Conservation (phyloP, 1,140 invertebrate species). For the Bombus waltoni region DNA sequence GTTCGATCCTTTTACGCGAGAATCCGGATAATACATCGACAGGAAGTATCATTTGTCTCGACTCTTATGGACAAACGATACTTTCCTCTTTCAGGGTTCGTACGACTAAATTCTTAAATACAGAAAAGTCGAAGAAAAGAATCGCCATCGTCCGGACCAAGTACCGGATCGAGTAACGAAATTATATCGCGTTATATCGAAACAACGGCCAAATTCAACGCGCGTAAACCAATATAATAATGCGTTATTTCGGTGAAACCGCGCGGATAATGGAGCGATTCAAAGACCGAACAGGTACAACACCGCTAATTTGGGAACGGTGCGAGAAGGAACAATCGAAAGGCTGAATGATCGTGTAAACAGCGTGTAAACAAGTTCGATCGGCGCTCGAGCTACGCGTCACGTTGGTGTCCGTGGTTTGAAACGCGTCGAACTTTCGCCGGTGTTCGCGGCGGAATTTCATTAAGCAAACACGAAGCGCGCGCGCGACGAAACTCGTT, state of each 20-base stretch:
- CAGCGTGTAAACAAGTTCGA: conserved; percentile 30
- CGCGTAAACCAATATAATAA: not conserved
- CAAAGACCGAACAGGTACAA: too few relatives aligned
- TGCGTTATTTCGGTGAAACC: not conserved
- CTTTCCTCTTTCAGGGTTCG: rapidly evolving
- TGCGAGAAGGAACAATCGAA: conserved; percentile 19
- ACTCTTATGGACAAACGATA: too few relatives aligned
- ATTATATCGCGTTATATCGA: too few relatives aligned
- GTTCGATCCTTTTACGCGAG: too few relatives aligned
- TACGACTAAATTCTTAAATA: too few relatives aligned
- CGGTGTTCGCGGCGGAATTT: conserved; percentile 23
- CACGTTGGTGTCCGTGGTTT: conserved; percentile 11
- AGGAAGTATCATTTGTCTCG: too few relatives aligned
- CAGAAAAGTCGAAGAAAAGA: too few relatives aligned
- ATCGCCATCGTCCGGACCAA: too few relatives aligned
- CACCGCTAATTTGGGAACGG: not conserved
- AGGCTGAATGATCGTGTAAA: conserved; percentile 14
- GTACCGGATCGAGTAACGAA: too few relatives aligned
- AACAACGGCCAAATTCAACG: too few relatives aligned
- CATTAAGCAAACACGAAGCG: conserved; percentile 42
- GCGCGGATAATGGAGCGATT: not conserved
- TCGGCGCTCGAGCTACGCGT: conserved; percentile 14
- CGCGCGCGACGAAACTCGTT: conserved; percentile 48
- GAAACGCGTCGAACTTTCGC: conserved; percentile 37
- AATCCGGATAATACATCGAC: too few relatives aligned